Conservation (phyloP, 2,113 vertebrate genomes). For the Panthera leo region DNA sequence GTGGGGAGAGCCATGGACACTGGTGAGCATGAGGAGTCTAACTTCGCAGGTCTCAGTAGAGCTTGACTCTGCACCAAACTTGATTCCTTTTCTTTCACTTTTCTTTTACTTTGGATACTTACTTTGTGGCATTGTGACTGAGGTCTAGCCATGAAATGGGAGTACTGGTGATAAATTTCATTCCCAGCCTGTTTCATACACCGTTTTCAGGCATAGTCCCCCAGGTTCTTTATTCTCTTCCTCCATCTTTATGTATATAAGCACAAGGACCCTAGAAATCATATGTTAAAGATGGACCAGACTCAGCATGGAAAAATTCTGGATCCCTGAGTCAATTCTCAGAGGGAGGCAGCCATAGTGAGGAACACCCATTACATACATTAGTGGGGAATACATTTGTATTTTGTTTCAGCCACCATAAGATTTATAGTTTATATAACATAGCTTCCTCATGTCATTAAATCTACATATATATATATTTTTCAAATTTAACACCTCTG, state of each 20-base stretch:
- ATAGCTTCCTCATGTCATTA: not conserved
- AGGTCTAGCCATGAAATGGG: not conserved
- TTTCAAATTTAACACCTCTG: not conserved
- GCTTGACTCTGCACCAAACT: not conserved
- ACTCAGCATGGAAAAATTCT: not conserved
- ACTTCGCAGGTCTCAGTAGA: not conserved
- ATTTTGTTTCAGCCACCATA: not conserved
- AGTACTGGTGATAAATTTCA: not conserved
- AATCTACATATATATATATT: not conserved
- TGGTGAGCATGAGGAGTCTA: rapidly evolving
- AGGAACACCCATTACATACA: not conserved
- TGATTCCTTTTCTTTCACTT: not conserved
- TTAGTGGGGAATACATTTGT: not conserved
- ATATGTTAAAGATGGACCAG: not conserved
- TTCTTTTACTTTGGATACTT: not conserved
- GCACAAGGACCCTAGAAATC: not conserved
- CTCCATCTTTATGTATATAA: not conserved
- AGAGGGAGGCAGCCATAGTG: not conserved
- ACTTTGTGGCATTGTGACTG: not conserved
- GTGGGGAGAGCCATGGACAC: not conserved
- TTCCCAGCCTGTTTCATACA: not conserved
- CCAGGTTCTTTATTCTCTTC: not conserved
- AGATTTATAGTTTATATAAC: not conserved
- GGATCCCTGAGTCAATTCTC: not conserved
- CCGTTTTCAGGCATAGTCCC: not conserved